Conservation (phyloP, 2,797 vertebrate species). For the Sus cebifrons region DNA sequence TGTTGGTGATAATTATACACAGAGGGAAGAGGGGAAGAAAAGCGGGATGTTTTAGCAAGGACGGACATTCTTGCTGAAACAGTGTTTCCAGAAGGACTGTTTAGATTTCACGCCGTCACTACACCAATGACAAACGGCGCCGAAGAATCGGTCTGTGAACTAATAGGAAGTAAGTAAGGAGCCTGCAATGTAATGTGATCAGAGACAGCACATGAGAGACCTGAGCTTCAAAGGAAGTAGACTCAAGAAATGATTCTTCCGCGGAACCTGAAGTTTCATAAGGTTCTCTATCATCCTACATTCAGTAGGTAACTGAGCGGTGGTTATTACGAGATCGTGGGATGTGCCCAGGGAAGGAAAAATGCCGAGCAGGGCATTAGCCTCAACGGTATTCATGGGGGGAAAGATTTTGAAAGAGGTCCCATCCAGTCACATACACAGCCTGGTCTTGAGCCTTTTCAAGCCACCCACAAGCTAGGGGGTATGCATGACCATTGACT, state of each 20-base stretch:
- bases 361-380: background rate
- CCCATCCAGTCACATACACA: background rate
- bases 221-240: background rate
- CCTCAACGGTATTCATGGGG: background rate
- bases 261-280: background rate
- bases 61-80: background rate
- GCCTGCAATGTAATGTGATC: background rate
- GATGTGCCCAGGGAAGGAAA: background rate
- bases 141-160: background rate
- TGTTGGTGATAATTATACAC: background rate
- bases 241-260: constrained; percentile 4
- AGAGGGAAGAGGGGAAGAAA: background rate
- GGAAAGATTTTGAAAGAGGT: background rate
- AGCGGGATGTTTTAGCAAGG: background rate
- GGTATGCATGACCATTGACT: background rate
- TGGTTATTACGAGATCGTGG: background rate
- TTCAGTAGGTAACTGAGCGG: background rate
- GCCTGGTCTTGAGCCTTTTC: background rate
- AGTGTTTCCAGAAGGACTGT: background rate
- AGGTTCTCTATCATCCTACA: background rate
- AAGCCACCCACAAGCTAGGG: background rate
- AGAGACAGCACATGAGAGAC: constrained; percentile 18
- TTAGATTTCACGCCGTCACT: constrained; percentile 26
- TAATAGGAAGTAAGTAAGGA: background rate
- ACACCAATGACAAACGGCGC: background rate